Evolutionary conservation across 2,888 invertebrate species (phyloP).

Genomic region (Dorcus hopei): DNA sequence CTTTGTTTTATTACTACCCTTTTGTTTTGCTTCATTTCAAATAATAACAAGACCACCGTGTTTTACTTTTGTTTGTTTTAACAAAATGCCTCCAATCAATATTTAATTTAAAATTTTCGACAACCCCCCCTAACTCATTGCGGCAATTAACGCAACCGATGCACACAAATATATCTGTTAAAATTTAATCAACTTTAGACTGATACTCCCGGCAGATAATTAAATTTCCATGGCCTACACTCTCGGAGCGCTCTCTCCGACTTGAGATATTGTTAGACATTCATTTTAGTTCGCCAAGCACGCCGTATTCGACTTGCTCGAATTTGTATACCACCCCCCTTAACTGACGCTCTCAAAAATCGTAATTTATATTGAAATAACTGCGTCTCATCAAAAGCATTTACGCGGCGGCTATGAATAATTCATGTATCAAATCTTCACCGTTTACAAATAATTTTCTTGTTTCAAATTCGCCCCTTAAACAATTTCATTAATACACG

Average conservation of each 20-base stretch:
- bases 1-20: background rate
- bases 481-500: too few relatives aligned
- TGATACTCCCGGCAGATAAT: conserved; percentile 39
- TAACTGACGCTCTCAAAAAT: conserved; percentile 39
- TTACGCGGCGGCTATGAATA: too few relatives aligned
- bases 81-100: too few relatives aligned
- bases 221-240: conserved; percentile 37
- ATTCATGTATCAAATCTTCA: too few relatives aligned
- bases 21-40: too few relatives aligned
- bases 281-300: conserved; percentile 34
- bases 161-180: conserved; percentile 36
- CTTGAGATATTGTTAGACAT: conserved; percentile 39
- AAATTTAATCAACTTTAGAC: conserved; percentile 42
- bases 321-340: conserved; percentile 35
- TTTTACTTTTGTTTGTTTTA: too few relatives aligned
- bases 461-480: too few relatives aligned
- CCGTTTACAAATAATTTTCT: too few relatives aligned
- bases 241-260: conserved; percentile 25
- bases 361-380: conserved; percentile 32
- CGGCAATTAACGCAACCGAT: conserved; percentile 26
- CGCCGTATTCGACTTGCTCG: conserved; percentile 17
- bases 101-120: too few relatives aligned
- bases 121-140: conserved; percentile 14
- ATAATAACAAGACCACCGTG: too few relatives aligned
- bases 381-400: too few relatives aligned